Evolutionary conservation across 2,888 invertebrate species (phyloP), one percentile per base, ranked within the genome.

Genomic region (Griposia aprilina): DNA sequence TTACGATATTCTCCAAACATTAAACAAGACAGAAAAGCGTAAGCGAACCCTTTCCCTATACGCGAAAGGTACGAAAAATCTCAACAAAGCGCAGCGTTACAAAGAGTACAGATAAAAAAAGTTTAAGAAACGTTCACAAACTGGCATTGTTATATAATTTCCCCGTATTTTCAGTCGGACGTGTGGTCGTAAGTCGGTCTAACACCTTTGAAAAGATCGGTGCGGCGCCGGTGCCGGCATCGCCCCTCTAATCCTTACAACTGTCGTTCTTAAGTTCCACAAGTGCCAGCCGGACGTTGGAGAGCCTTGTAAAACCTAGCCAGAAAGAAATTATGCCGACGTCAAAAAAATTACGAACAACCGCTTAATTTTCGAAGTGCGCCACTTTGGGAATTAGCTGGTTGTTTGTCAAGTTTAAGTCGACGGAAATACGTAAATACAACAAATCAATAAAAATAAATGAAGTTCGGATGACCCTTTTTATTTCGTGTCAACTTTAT

Each of bases 181-280:
- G 62, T 69, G 57, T 66, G 67, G 36, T 57, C 30, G 41, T 68
- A 77, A 76, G 78, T 72, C 70, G 69, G 45, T 67, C 57, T 45
- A 62, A 78, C 78, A 76, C 50, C 70, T 78, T 63, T 36, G 50
- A 50, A 30, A 81, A 79, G 70, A 84, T 78, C 78, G 26, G 57
- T 17, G 55, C 55, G 36, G 48, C 23, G 63, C n/a, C n/a, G n/a
- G n/a, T n/a, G n/a, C n/a, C n/a, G n/a, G n/a, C n/a, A 74, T 57
- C 60, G 70, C 66, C 63, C 63, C 66, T 69, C 78, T 86, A 86
- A 84, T 83, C 81, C 82, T 59, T 60, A 50, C 17, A 85, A 82
- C 76, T 77, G 70, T 75, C 76, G 80, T 83, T 81, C 70, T 66
- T 70, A 88, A 87, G 71, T 87, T 88, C 23, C 41, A 26, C 78